A percentile compares a stretch with the other conserved stretches of the same genome.
These are phyloP conservation scores for Cyanoderma ruficeps DNA, from an alignment of 2,113 vertebrate genomes.

Conservation along the genomic window DNA sequence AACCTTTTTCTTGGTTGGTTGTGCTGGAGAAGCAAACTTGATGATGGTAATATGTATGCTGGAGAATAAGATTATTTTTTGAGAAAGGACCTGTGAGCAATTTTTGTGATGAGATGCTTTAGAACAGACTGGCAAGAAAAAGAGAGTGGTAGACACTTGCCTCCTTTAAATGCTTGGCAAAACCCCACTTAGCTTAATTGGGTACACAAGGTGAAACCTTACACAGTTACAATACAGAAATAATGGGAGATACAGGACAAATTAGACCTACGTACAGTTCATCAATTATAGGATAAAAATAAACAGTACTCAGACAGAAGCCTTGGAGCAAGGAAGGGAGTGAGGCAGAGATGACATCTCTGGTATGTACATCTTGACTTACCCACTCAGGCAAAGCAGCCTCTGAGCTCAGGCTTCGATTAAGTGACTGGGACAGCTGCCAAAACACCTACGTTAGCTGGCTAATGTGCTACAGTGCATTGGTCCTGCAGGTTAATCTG, in stretches of 20 bases:
- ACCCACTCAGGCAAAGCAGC: neutral
- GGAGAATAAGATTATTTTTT: neutral
- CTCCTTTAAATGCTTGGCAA: conserved; percentile 43
- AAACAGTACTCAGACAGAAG: conserved; percentile 46
- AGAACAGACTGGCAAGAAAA: neutral
- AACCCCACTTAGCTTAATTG: neutral
- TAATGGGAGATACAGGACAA: conserved; percentile 7
- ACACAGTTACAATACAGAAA: neutral
- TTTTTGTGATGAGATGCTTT: neutral
- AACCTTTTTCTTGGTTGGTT: neutral
- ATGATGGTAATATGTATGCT: neutral
- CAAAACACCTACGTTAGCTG: neutral
- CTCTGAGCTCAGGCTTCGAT: conserved; percentile 16
- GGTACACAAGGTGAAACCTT: neutral
- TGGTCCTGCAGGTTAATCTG: neutral
- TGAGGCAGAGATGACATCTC: conserved; percentile 57
- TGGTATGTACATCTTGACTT: conserved; percentile 56
- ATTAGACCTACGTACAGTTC: conserved; percentile 36
- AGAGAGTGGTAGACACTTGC: neutral
- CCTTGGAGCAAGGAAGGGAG: conserved; percentile 45
- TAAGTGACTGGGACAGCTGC: conserved; percentile 44
- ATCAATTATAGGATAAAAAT: conserved; percentile 66
- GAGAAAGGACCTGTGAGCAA: neutral
- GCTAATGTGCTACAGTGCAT: neutral
- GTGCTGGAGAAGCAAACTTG: neutral